A percentile compares a stretch with the other conserved stretches of the same genome.
Conservation (phyloP, 2,113 vertebrate genomes). For the Caracal caracal region DNA sequence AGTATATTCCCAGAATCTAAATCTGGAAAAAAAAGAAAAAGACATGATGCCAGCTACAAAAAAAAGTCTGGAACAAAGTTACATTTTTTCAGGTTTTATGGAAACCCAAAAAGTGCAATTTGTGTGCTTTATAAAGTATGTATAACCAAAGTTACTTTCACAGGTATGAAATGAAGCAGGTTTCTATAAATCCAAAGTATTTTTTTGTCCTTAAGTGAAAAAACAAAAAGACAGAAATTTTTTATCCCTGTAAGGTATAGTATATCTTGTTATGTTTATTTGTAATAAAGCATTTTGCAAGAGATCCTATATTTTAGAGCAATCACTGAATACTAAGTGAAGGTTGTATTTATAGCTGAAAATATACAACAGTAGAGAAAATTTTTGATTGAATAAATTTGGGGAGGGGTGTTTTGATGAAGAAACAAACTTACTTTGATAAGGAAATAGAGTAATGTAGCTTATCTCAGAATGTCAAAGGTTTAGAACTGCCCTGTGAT, state of each 20-base stretch:
- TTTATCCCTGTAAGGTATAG: not conserved
- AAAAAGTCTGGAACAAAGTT: constrained; percentile 35
- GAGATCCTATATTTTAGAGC: not conserved
- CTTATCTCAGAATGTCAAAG: not conserved
- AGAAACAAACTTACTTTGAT: not conserved
- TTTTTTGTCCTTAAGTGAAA: not conserved
- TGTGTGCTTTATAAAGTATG: constrained; percentile 27
- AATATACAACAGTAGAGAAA: not conserved
- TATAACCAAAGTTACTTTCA: constrained; percentile 31
- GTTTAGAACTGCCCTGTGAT: not conserved
- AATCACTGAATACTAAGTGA: not conserved
- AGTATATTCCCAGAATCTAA: constrained; percentile 2
- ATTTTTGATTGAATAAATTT: not conserved
- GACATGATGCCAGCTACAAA: not conserved
- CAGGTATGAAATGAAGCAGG: not conserved
- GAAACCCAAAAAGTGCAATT: constrained; percentile 21
- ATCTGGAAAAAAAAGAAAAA: not conserved
- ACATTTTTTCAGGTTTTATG: constrained; percentile 47
- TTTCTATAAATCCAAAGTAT: constrained; percentile 41
- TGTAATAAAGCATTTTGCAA: not conserved
- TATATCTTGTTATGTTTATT: not conserved
- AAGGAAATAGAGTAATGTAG: not conserved
- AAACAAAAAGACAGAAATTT: not conserved
- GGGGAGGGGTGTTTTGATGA: not conserved
- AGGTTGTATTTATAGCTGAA: not conserved